Evolutionary conservation across 1,140 invertebrate species (phyloP).

Genomic region (Pemphigus obesinymphae): DNA sequence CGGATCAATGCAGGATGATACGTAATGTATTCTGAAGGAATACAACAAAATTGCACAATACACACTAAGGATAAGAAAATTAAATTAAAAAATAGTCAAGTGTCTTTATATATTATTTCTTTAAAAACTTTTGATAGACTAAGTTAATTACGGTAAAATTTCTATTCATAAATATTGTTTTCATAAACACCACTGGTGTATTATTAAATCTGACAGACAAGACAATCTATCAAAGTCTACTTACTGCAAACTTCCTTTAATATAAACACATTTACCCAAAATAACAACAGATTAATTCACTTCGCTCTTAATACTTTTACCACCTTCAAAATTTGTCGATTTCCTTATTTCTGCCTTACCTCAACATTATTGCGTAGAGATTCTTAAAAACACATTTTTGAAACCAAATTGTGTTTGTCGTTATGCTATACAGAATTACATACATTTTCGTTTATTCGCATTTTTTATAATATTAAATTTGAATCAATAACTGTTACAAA

Average conservation of each 20-base stretch:
- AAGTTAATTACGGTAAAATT: conserved; percentile 14
- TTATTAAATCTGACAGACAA: conserved; percentile 34
- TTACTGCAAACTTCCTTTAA: conserved; percentile 23
- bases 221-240: conserved; percentile 40
- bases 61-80: no score
- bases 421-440: no score
- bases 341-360: neutral
- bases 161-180: conserved; percentile 23
- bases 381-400: neutral
- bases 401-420: no score
- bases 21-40: neutral
- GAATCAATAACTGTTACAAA: no score
- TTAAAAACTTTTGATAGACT: conserved; percentile 10
- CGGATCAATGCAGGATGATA: neutral
- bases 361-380: neutral
- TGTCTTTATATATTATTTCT: neutral
- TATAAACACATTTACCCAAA: conserved; percentile 22
- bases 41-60: neutral
- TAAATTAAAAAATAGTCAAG: neutral
- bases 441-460: no score
- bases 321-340: neutral
- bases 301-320: neutral
- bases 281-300: conserved; percentile 40
- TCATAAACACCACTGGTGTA: conserved; percentile 4
- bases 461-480: no score